Conservation (phyloP, 2,888 invertebrate species). For the Clunio marinus region DNA sequence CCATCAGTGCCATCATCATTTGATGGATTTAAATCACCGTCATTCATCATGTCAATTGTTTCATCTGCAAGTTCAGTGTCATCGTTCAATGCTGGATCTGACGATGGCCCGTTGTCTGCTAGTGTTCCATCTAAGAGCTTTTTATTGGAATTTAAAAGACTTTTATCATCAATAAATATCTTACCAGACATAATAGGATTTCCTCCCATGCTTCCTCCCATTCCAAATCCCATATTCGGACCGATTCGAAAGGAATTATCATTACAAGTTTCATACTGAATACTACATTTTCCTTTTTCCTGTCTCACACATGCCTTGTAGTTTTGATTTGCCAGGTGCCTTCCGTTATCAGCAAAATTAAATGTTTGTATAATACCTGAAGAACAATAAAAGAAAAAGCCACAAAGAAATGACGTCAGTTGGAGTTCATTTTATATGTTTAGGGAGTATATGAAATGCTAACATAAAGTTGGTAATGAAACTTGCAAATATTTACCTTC, state of each 20-base stretch:
- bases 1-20: constrained; percentile 24
- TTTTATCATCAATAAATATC: background rate
- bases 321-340: constrained; percentile 73
- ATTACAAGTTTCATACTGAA: constrained; percentile 72
- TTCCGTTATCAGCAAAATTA: constrained; percentile 77
- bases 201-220: constrained; percentile 24
- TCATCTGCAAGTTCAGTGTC: constrained; percentile 46
- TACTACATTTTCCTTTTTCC: constrained; percentile 66
- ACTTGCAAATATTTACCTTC: constrained; percentile 49
- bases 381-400: background rate
- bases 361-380: constrained; percentile 65
- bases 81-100: constrained; percentile 25
- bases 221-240: background rate
- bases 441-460: background rate
- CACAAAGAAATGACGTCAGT: too few relatives aligned
- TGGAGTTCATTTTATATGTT: constrained; percentile 42
- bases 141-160: background rate
- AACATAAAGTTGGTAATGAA: background rate
- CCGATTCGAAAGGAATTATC: constrained; percentile 73
- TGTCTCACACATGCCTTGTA: constrained; percentile 72
- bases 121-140: constrained; percentile 6
- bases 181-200: constrained; percentile 34
- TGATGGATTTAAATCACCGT: background rate
- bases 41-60: background rate
- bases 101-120: too few relatives aligned